These are phyloP conservation scores for Calephelis nemesis DNA, from an alignment of 1,140 invertebrate genomes.

Conservation along the genomic window DNA sequence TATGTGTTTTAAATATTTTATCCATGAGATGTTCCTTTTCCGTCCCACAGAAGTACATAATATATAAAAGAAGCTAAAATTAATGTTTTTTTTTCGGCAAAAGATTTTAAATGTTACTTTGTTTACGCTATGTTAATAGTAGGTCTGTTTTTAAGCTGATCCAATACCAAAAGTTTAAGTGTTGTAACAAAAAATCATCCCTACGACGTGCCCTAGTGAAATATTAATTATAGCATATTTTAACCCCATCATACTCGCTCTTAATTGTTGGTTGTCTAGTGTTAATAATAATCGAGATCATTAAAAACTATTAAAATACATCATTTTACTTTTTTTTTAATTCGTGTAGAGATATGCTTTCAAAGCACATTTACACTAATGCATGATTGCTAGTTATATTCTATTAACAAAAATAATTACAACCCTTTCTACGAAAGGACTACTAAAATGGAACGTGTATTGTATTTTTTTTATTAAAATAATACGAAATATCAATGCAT, in stretches of 20 bases:
- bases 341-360: slow-evolving; percentile 43
- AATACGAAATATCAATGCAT: slow-evolving; percentile 31
- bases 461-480: slow-evolving; percentile 6
- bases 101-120: no score
- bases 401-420: slow-evolving; percentile 55
- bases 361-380: slow-evolving; percentile 62
- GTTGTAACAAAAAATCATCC: slow-evolving; percentile 33
- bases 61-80: no score
- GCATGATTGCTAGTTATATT: slow-evolving; percentile 56
- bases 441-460: not conserved
- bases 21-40: no score
- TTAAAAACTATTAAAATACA: slow-evolving; percentile 73
- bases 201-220: slow-evolving; percentile 28
- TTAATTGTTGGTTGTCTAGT: slow-evolving; percentile 69
- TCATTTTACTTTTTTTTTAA: slow-evolving; percentile 49
- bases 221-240: slow-evolving; percentile 52
- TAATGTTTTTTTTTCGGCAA: no score
- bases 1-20: no score
- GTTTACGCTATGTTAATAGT: not conserved
- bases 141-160: slow-evolving; percentile 2
- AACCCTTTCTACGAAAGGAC: slow-evolving; percentile 4
- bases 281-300: slow-evolving; percentile 61
- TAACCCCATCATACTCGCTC: slow-evolving; percentile 49
- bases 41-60: no score
- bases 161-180: slow-evolving; percentile 9